Base-by-base conservation (phyloP, 2,113 vertebrate species). In the Megaceryle torquata region DNA sequence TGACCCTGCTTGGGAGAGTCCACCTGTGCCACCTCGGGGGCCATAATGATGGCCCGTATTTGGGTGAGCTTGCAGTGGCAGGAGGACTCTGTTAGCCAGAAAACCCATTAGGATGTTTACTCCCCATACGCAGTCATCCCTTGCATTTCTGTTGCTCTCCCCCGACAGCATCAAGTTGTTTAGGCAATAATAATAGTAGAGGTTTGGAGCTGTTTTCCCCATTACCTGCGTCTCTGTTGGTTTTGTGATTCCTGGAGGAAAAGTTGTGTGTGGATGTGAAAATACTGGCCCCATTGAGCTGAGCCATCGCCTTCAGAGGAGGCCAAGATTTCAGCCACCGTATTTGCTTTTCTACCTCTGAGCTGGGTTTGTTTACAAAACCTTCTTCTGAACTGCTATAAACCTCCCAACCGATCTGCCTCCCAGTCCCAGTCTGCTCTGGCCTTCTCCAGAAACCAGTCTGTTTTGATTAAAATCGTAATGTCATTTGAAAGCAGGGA, bases 341-440 rank as follows among this genome's bases (percentile, higher is more conserved):
- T 93, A 54, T 96, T 96, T 95, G 90, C 94, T 96, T 93, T 96
- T 77, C 79, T 96, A 94, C 95, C 93, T 95, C 88, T 26, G 75
- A 86, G 85, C 79, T 17, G n/a, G 72, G 82, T 88, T 91, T 91
- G 94, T 95, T 95, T 96, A 95, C 88, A 94, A 90, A 87, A 93
- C 90, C 63, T 88, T 59, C 84, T 93, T 86, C 63, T 96, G 89
- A 87, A 96, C 86, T 65, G 89, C 90, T 91, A 53, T 86, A 75
- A 95, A 93, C 83, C 16, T 24, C 71, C 76, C 79, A 44, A 31
- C 65, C 8, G 17, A 56, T 89, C 93, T 68, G 76, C 94, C 91
- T 95, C 77, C 84, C 68, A 11, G 88, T 75, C 94, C 84, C 54
- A 10, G 54, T 46, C 89, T 41, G 53, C 54, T 54, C 94, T 19